These are phyloP conservation scores for Hyphantria cunea DNA, from an alignment of 1,140 invertebrate genomes.

Conservation along the genomic window DNA sequence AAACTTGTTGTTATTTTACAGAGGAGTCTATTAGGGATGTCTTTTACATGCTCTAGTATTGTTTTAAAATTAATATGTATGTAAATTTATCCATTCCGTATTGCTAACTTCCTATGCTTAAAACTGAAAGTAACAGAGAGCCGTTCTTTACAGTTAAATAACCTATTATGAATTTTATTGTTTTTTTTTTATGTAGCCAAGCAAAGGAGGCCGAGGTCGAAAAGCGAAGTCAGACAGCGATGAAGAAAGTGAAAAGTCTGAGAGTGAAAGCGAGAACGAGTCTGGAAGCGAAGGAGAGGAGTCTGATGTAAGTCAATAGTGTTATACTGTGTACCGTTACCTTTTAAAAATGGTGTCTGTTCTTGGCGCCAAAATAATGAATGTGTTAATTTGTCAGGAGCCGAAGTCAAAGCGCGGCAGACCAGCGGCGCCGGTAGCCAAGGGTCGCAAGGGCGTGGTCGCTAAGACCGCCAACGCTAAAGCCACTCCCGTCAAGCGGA, in stretches of 20 bases:
- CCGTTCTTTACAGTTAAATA: no score
- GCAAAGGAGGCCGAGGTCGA: slow-evolving; percentile 62
- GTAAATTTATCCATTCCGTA: no score
- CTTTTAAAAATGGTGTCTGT: no score
- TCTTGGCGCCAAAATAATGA: no score
- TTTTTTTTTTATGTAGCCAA: slow-evolving; percentile 21
- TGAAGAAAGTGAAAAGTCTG: slow-evolving; percentile 77
- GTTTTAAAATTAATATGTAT: no score
- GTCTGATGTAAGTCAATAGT: slow-evolving; percentile 68
- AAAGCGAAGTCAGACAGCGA: slow-evolving; percentile 73
- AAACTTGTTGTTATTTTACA: no score
- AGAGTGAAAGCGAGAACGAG: slow-evolving; percentile 72
- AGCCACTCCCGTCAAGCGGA: slow-evolving; percentile 72
- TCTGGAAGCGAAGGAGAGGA: slow-evolving; percentile 76
- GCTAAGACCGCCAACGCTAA: slow-evolving; percentile 61
- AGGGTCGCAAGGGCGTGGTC: slow-evolving; percentile 67
- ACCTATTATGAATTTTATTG: not conserved
- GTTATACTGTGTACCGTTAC: no score
- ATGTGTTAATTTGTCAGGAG: slow-evolving; percentile 50
- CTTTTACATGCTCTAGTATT: no score
- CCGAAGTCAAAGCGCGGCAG: slow-evolving; percentile 74
- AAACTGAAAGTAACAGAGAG: no score
- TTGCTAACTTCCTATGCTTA: no score
- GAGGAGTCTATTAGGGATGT: no score
- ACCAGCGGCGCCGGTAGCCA: slow-evolving; percentile 50